Percentiles rank a stretch among this genome's conserved stretches.
Conservation (phyloP, 2,797 vertebrate species). For the Parauchenoglanis punctatus region DNA sequence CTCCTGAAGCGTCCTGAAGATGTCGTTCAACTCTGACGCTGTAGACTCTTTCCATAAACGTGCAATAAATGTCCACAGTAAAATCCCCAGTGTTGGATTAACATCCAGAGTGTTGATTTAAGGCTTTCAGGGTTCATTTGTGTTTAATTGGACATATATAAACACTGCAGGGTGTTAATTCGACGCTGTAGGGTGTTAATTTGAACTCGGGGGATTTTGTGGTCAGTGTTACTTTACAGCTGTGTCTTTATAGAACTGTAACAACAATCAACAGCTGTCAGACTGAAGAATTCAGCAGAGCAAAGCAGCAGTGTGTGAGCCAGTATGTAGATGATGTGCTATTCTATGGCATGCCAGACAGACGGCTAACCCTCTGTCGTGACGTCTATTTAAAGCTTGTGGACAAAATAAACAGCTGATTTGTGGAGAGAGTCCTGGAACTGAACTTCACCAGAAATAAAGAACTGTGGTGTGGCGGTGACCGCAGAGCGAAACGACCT, state of each 20-base stretch:
- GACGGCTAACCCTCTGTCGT: background rate
- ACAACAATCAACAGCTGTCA: background rate
- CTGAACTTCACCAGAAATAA: background rate
- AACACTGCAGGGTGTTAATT: no score
- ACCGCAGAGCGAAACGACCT: background rate
- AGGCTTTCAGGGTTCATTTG: no score
- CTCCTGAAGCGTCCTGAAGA: no score
- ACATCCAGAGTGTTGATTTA: no score
- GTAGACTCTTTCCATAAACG: background rate
- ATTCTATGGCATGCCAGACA: background rate
- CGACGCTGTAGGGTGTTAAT: no score
- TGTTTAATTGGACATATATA: no score
- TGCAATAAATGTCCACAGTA: background rate
- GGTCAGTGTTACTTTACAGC: no score
- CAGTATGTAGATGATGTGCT: background rate
- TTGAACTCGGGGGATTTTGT: no score
- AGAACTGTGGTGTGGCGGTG: background rate
- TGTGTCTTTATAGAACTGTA: no score
- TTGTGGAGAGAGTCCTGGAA: background rate
- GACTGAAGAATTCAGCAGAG: background rate
- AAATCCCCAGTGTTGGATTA: no score
- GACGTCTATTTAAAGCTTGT: constrained; percentile 3
- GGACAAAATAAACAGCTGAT: background rate
- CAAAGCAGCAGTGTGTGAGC: background rate
- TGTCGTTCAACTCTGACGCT: background rate